Conservation (phyloP, 2,888 invertebrate species). For the Apoda limacodes region DNA sequence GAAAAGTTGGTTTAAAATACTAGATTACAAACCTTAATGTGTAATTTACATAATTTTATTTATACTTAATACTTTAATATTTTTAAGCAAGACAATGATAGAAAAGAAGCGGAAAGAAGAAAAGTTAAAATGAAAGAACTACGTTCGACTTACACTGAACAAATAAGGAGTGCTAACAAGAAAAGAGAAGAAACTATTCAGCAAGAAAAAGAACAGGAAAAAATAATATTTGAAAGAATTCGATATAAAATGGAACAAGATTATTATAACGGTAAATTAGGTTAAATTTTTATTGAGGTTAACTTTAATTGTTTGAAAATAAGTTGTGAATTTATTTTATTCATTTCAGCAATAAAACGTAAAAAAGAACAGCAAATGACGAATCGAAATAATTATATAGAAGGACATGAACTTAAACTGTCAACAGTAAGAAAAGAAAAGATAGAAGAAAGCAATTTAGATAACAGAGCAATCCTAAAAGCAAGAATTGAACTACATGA, state of each 20-base stretch:
- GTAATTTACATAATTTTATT: too few species aligned
- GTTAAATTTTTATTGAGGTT: too few species aligned
- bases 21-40: too few species aligned
- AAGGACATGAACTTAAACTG: slow-evolving; percentile 41
- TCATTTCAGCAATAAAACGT: slow-evolving; percentile 39
- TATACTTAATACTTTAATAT: neutral
- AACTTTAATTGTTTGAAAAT: too few species aligned
- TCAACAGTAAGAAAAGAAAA: slow-evolving; percentile 33
- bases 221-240: slow-evolving; percentile 39
- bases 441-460: slow-evolving; percentile 36
- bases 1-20: too few species aligned
- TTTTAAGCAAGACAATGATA: slow-evolving; percentile 41
- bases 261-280: slow-evolving; percentile 50
- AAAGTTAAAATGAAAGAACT: slow-evolving; percentile 44
- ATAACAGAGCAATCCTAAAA: slow-evolving; percentile 33
- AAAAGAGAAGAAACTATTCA: slow-evolving; percentile 36
- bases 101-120: slow-evolving; percentile 27
- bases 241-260: slow-evolving; percentile 52
- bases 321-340: neutral
- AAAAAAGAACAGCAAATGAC: slow-evolving; percentile 46
- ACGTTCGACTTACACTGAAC: slow-evolving; percentile 46
- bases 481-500: slow-evolving; percentile 37
- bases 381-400: slow-evolving; percentile 47
- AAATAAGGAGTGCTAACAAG: slow-evolving; percentile 46
- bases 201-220: slow-evolving; percentile 47